These are phyloP conservation scores for Myathropa florea DNA, from an alignment of 2,888 invertebrate genomes.

Conservation along the genomic window DNA sequence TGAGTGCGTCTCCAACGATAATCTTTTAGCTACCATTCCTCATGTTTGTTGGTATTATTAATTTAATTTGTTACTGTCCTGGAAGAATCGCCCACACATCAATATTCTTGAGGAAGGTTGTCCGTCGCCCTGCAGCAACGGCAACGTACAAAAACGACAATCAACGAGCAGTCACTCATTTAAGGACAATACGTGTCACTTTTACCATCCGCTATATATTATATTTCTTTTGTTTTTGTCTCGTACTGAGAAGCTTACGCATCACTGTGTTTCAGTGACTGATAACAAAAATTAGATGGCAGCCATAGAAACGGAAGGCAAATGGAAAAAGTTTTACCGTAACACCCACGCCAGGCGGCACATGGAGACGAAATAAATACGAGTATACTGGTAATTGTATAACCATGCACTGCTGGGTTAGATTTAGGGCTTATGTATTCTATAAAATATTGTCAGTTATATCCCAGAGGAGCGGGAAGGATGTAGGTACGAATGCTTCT, in stretches of 20 bases:
- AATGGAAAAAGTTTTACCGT: background rate
- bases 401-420: background rate
- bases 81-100: constrained; percentile 4
- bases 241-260: background rate
- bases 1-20: background rate
- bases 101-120: constrained; percentile 5
- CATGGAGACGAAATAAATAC: background rate
- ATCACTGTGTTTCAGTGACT: background rate
- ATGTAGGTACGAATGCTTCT: background rate
- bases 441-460: background rate
- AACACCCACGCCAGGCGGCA: background rate
- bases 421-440: background rate
- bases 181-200: constrained; percentile 35
- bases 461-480: background rate
- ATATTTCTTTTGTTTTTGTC: background rate
- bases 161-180: constrained; percentile 19
- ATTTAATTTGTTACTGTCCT: constrained; percentile 17
- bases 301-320: background rate
- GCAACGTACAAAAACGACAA: background rate
- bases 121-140: background rate
- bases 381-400: too few relatives aligned
- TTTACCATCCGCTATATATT: constrained; percentile 6
- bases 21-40: constrained; percentile 1
- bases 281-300: background rate
- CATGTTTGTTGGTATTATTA: constrained; percentile 3